Base-by-base conservation (phyloP, 1,140 invertebrate species). In the Oreohelix idahoensis region DNA sequence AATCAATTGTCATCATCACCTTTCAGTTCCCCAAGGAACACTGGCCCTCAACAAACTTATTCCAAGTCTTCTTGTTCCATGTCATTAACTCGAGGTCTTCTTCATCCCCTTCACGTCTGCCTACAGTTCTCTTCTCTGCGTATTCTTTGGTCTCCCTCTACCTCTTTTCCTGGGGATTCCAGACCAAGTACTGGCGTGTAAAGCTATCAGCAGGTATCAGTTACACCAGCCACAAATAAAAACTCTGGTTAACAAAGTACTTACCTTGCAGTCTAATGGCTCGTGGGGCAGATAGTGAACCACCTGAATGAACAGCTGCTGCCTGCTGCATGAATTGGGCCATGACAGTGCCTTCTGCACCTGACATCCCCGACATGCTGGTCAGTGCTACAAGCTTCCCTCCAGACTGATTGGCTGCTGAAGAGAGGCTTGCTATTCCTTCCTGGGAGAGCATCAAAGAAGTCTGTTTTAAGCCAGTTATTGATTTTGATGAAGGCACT, bases 241-340 rank as follows among this genome's bases (percentile, higher is more conserved):
- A n/a, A n/a, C n/a, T n/a, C n/a, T n/a, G n/a, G n/a, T n/a, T 15
- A 45, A 15, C 20, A 20, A 58, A 58, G 53, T 0, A 71, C 39
- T 32, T 82, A 74, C 80, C 71, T 35, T 74, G 80, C 0, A 82
- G 69, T 66, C 69, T 80, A 20, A 80, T 80, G 10, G 79, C 39
- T 51, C 69, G 79, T 42, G 79, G 23, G 17, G 53, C 63, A 32
- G 38, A 26, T 29, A 58, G 36, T 1, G 36, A 10, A 51, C n/a
- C 32, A 1, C 79, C 79, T 71, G 69, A n/a, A 32, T 90, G 88
- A 2, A 66, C 81, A 8, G 84, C 85, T 23, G 87, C 80, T 38
- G 87, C 83, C 53, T 89, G 88, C 73, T 89, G 89, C 26, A 92
- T 85, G 11, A 92, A 77, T 36, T 90, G 85, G 2, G 91, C 89